These are phyloP conservation scores for Intellagama lesueurii DNA, from an alignment of 2,797 vertebrate species.

Conservation along the genomic window DNA sequence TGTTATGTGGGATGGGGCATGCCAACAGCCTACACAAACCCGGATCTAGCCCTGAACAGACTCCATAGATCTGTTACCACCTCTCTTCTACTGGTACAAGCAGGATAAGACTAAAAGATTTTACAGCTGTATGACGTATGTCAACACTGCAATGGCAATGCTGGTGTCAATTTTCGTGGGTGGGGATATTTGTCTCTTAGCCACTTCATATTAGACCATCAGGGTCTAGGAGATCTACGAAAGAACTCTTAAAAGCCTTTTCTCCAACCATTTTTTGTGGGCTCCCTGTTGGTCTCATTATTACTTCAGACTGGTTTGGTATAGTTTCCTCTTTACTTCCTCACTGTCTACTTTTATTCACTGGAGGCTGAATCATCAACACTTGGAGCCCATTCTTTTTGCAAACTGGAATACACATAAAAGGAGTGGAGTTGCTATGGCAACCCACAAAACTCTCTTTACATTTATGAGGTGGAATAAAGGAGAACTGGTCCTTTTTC, in stretches of 20 bases:
- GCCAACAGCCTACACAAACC: too few relatives aligned
- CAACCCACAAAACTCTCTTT: constrained; percentile 62
- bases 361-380: constrained; percentile 49
- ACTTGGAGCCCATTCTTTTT: constrained; percentile 64
- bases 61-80: too few relatives aligned
- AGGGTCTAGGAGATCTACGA: not conserved
- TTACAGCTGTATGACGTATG: too few relatives aligned
- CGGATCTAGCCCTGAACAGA: too few relatives aligned
- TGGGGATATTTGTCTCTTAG: too few relatives aligned
- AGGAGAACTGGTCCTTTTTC: constrained; percentile 34
- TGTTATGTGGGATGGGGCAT: too few relatives aligned
- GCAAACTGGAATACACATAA: constrained; percentile 62
- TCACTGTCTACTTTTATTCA: constrained; percentile 59
- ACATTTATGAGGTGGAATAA: not conserved
- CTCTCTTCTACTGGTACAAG: too few relatives aligned
- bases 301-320: constrained; percentile 32
- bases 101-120: too few relatives aligned
- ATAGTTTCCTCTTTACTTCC: constrained; percentile 21
- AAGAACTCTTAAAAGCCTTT: constrained; percentile 13
- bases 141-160: too few relatives aligned
- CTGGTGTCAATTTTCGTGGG: too few relatives aligned
- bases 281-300: constrained; percentile 46
- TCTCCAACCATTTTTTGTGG: constrained; percentile 21
- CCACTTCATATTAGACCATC: not conserved
- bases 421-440: constrained; percentile 63